phyloP scores from a whole-genome alignment of 37 sponge, comb jelly and placozoan species.

The Beroe forskalii region DNA sequence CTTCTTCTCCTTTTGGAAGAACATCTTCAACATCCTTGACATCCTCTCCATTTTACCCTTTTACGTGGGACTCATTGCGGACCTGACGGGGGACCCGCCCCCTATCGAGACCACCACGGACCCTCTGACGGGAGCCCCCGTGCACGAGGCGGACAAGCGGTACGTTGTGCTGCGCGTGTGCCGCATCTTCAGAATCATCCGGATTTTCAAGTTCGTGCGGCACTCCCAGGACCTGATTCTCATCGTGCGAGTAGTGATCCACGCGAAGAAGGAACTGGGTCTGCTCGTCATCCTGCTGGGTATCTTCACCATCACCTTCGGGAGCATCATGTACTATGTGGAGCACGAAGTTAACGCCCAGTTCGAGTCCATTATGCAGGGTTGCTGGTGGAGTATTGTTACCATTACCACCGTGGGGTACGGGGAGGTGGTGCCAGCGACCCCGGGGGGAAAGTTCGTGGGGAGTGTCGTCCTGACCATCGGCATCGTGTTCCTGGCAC shows the following conservation, averaged over 20 bases:
- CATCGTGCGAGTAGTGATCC: constrained; percentile 46
- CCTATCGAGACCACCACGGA: not conserved
- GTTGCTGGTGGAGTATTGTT: constrained; percentile 65
- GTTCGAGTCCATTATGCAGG: constrained; percentile 64
- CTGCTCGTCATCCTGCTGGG: constrained; percentile 52
- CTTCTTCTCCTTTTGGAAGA: constrained; percentile 58
- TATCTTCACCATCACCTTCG: constrained; percentile 51
- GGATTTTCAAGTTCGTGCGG: constrained; percentile 59
- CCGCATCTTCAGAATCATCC: constrained; percentile 57
- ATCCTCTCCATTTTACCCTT: constrained; percentile 40
- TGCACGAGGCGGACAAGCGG: not conserved
- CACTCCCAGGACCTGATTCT: constrained; percentile 65
- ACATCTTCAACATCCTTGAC: constrained; percentile 56
- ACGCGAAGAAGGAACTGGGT: constrained; percentile 64
- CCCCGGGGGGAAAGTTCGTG: constrained; percentile 61
- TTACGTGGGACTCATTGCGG: constrained; percentile 59
- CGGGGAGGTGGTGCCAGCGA: constrained; percentile 47
- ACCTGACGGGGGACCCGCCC: not conserved
- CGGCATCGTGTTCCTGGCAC: constrained; percentile 62
- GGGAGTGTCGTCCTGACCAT: constrained; percentile 33
- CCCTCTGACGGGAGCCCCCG: not conserved
- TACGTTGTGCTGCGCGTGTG: constrained; percentile 60
- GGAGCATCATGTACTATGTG: constrained; percentile 61
- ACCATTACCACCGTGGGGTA: constrained; percentile 60
- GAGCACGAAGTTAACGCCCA: constrained; percentile 34